Percentiles rank a stretch among this genome's conserved stretches.
phyloP scores from a whole-genome alignment of 2,113 vertebrate species.

The Peromyscus leucopus region DNA sequence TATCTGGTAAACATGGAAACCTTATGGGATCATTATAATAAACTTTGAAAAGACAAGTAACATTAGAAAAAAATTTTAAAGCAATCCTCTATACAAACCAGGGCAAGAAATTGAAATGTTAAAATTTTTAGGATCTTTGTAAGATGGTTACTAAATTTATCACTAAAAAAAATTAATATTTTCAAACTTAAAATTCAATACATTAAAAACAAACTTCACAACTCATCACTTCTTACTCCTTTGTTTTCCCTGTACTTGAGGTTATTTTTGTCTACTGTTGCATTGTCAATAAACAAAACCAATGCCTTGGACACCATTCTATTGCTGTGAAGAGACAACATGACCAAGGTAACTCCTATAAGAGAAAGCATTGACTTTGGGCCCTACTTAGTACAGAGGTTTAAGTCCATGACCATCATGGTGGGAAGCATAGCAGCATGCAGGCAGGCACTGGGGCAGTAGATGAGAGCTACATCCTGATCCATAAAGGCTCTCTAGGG shows the following conservation, averaged over 20 bases:
- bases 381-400: not conserved
- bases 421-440: not conserved
- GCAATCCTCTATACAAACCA: slow-evolving; percentile 13
- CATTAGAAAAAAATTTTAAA: not conserved
- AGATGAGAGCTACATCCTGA: not conserved
- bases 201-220: slow-evolving; percentile 47
- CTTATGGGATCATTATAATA: not conserved
- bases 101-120: slow-evolving; percentile 23
- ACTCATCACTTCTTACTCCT: not conserved
- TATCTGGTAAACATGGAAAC: slow-evolving; percentile 47
- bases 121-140: slow-evolving; percentile 32
- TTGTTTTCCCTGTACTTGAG: not conserved
- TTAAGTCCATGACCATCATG: not conserved
- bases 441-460: not conserved
- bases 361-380: not conserved
- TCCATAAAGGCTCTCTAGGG: not conserved
- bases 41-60: slow-evolving; percentile 28
- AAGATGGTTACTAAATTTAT: not conserved
- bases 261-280: not conserved
- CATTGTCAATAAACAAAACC: not conserved
- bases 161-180: not conserved
- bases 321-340: not conserved
- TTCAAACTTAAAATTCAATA: slow-evolving; percentile 45
- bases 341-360: not conserved
- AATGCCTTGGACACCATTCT: not conserved